Evolutionary conservation across 2,113 vertebrate species (phyloP).

Genomic region (Aptenodytes forsteri): DNA sequence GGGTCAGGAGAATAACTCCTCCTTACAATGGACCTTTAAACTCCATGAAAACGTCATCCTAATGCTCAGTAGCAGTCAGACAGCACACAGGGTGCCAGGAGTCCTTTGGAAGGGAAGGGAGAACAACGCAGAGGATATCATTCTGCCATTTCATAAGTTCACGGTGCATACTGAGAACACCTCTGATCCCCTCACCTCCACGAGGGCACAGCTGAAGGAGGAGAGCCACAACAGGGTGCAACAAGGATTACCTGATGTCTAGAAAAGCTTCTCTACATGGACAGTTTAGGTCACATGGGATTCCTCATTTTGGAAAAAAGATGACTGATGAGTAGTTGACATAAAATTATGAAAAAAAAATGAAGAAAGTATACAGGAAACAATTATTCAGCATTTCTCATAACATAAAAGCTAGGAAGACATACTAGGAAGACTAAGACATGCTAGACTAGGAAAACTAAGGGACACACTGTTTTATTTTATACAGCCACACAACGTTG

Average conservation of each 20-base stretch:
- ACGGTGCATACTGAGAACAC: background rate
- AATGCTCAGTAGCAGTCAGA: background rate
- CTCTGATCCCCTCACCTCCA: background rate
- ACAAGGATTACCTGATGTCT: fast-evolving
- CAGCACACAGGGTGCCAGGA: background rate
- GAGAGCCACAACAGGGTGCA: background rate
- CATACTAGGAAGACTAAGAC: background rate
- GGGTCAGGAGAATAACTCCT: background rate
- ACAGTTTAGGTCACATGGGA: background rate
- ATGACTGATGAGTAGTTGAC: background rate
- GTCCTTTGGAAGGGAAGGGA: background rate
- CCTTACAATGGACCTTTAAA: background rate
- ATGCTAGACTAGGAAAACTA: background rate
- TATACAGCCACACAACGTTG: background rate
- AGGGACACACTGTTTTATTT: background rate
- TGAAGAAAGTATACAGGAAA: background rate
- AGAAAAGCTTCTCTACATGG: background rate
- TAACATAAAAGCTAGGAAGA: background rate
- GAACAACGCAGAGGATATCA: background rate
- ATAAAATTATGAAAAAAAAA: background rate
- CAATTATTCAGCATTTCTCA: background rate
- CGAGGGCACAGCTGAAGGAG: background rate
- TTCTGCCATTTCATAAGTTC: background rate
- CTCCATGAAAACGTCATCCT: background rate
- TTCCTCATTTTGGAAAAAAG: background rate